Base-by-base conservation (phyloP, 2,113 vertebrate genomes). In the Nanorana parkeri region DNA sequence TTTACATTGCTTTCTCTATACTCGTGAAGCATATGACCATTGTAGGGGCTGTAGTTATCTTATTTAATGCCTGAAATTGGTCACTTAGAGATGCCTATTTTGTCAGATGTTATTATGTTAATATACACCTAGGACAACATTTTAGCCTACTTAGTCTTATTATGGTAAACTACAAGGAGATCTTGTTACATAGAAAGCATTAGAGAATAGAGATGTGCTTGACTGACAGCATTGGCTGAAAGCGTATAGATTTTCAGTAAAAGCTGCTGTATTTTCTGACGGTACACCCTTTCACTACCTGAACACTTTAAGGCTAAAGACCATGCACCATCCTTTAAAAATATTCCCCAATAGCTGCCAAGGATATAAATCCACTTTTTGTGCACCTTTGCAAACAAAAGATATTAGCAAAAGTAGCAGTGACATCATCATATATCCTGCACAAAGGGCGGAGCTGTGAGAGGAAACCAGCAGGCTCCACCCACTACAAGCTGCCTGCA, bases 1-100 rank as follows among this genome's bases (percentile, higher is more conserved):
- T 86, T 91, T 91, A 82, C 87, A 88, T 90, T 91, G 89, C 82
- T 87, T 89, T 88, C 85, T 26, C 87, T 85, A 52, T 5, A 51
- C 86, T 91, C 87, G 87, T 87, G 54, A 76, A 91, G 88, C 54
- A 19, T 80, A 87, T 84, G 85, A 84, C 87, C 83, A 81, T 88
- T 90, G 88, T 5, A 52, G 89, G 91, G 87, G 86, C 81, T 88
- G 88, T 4, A 86, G 85, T 0, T 17, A 87, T 71, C 66, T 75
- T 81, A 83, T 83, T 83, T 85, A 88, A 87, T 86, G 77, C 89
- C 86, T 76, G 77, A 90, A 91, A 90, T 71, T 77, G 85, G 87
- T 85, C 83, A 84, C 87, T 87, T 89, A 86, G 77, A 90, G 88
- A 89, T 63, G 85, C 76, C 87, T 86, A 72, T 86, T 80, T 86